These are phyloP conservation scores for Escarpia spicata DNA, from an alignment of 2,888 invertebrate genomes.

Conservation along the genomic window DNA sequence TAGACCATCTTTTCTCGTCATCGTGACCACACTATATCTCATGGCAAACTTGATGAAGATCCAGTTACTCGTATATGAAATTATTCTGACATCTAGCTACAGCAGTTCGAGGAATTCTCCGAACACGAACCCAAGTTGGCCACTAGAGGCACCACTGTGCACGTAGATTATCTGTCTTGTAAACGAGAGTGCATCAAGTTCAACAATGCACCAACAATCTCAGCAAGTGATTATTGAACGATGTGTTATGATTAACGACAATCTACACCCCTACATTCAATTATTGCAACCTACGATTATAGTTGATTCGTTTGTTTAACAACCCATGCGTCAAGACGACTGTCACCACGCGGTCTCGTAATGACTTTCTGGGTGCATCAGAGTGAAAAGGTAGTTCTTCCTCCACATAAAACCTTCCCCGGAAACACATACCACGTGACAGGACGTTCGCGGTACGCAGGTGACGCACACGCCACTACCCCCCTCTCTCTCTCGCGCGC, in stretches of 20 bases:
- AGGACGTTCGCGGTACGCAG: background rate
- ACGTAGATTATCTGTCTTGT: background rate
- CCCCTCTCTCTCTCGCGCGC: no score
- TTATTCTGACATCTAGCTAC: background rate
- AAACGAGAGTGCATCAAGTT: background rate
- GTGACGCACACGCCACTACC: no score
- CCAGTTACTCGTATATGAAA: background rate
- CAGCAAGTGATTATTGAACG: background rate
- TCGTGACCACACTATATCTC: background rate
- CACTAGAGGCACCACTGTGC: background rate
- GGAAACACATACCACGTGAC: background rate
- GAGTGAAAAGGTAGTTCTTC: background rate
- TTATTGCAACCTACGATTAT: background rate
- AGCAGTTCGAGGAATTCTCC: background rate
- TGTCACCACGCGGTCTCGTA: background rate
- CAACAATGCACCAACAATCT: background rate
- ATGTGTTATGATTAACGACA: background rate
- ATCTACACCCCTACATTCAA: background rate
- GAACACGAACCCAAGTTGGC: background rate
- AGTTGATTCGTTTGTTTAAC: background rate
- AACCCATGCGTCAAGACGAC: background rate
- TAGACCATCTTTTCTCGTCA: background rate
- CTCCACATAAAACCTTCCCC: background rate
- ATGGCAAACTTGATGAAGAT: background rate
- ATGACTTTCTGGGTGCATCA: background rate